Evolutionary conservation across 2,797 vertebrate species (phyloP).

Genomic region (Trachurus trachurus): DNA sequence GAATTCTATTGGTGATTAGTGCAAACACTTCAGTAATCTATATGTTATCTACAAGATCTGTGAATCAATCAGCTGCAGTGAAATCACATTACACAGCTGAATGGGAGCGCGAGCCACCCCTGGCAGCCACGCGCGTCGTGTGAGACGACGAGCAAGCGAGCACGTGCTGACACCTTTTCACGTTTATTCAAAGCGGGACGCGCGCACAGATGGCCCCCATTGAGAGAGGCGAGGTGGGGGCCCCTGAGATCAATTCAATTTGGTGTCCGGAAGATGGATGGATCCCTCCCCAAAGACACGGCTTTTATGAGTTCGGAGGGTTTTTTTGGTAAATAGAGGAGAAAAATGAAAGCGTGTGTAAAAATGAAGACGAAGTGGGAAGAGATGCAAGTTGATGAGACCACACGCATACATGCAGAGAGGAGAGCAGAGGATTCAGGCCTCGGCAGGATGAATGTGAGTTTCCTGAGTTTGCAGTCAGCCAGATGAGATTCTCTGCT

Average conservation of each 20-base stretch:
- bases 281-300: constrained; percentile 80
- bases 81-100: constrained; percentile 70
- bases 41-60: constrained; percentile 17
- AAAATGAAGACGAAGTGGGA: constrained; percentile 84
- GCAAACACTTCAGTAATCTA: constrained; percentile 11
- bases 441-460: constrained; percentile 17
- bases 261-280: constrained; percentile 85
- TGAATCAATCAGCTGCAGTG: constrained; percentile 65
- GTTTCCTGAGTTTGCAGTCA: constrained; percentile 39
- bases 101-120: constrained; percentile 33
- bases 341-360: constrained; percentile 75
- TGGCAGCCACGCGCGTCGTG: constrained; percentile 58
- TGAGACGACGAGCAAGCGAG: constrained; percentile 12
- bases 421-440: constrained; percentile 5
- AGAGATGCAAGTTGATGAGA: constrained; percentile 70
- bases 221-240: constrained; percentile 67
- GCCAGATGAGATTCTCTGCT: constrained; percentile 58
- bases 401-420: constrained; percentile 66
- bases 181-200: constrained; percentile 70
- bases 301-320: constrained; percentile 81
- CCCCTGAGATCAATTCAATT: constrained; percentile 81
- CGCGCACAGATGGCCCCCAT: constrained; percentile 82
- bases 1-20: background rate
- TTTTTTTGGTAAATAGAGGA: constrained; percentile 76
- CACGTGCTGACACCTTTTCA: constrained; percentile 70